Evolutionary conservation across 2,888 invertebrate genomes (phyloP).

Genomic region (Gryllus longicercus): DNA sequence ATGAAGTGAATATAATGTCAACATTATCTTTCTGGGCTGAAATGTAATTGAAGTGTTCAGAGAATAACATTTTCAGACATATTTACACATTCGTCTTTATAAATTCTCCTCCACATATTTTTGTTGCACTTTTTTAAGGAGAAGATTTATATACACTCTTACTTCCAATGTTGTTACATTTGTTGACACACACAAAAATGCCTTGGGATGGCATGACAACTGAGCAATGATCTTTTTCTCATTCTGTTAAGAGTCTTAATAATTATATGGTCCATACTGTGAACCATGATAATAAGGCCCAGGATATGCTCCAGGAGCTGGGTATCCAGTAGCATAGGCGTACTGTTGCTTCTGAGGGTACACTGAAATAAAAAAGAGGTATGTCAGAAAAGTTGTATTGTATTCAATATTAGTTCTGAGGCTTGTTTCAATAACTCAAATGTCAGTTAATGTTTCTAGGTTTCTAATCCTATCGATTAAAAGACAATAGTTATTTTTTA

Average conservation of each 20-base stretch:
- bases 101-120: too few species aligned
- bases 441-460: too few species aligned
- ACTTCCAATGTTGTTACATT: background rate
- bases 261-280: slow-evolving; percentile 90
- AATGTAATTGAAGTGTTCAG: too few species aligned
- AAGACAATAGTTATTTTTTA: too few species aligned
- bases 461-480: too few species aligned
- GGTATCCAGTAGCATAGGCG: slow-evolving; percentile 80
- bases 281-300: slow-evolving; percentile 87
- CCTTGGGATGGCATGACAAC: background rate
- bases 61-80: too few species aligned
- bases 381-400: too few species aligned
- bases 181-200: background rate
- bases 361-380: slow-evolving; percentile 56
- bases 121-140: background rate
- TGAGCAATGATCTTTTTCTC: slow-evolving; percentile 35
- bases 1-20: too few species aligned
- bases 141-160: background rate
- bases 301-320: slow-evolving; percentile 74
- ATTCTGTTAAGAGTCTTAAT: slow-evolving; percentile 55
- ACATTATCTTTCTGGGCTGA: too few species aligned
- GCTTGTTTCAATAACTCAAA: too few species aligned
- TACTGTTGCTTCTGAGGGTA: slow-evolving; percentile 94
- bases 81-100: too few species aligned
- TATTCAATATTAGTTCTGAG: too few species aligned